These are phyloP conservation scores for Ceyx erithaca DNA, from an alignment of 2,797 vertebrate species.

Conservation along the genomic window DNA sequence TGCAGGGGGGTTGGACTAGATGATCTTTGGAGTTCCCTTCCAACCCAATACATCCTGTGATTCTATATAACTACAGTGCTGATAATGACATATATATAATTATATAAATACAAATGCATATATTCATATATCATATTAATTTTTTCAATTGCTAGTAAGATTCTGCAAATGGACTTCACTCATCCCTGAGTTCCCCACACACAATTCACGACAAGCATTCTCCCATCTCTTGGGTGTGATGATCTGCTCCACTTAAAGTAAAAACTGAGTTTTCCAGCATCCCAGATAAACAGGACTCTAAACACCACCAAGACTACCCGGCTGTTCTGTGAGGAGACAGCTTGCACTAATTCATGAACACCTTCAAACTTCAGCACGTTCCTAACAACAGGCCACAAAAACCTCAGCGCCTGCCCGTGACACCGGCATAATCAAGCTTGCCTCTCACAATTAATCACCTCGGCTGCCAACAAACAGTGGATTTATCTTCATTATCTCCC, in stretches of 20 bases:
- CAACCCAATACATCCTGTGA: too few relatives aligned
- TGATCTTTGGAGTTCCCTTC: too few relatives aligned
- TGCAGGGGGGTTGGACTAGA: too few relatives aligned
- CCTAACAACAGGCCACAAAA: neutral
- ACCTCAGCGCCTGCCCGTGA: neutral
- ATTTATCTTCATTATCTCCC: constrained; percentile 52
- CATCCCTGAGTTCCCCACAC: neutral
- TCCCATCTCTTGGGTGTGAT: neutral
- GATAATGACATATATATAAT: too few relatives aligned
- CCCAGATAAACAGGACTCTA: neutral
- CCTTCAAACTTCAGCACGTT: neutral
- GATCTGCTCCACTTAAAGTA: neutral
- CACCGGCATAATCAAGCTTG: constrained; percentile 18
- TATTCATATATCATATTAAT: too few relatives aligned
- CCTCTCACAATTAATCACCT: constrained; percentile 54
- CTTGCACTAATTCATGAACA: neutral
- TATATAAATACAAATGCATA: too few relatives aligned
- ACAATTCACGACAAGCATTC: neutral
- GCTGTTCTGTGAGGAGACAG: neutral
- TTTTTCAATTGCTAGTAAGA: neutral
- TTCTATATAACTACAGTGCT: too few relatives aligned
- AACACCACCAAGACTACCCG: neutral
- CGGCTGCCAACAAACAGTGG: constrained; percentile 18
- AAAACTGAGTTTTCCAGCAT: neutral
- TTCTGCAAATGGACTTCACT: neutral